Evolutionary conservation across 2,797 vertebrate species (phyloP), one percentile per base, ranked within the genome.

Genomic region (Streptopelia turtur): DNA sequence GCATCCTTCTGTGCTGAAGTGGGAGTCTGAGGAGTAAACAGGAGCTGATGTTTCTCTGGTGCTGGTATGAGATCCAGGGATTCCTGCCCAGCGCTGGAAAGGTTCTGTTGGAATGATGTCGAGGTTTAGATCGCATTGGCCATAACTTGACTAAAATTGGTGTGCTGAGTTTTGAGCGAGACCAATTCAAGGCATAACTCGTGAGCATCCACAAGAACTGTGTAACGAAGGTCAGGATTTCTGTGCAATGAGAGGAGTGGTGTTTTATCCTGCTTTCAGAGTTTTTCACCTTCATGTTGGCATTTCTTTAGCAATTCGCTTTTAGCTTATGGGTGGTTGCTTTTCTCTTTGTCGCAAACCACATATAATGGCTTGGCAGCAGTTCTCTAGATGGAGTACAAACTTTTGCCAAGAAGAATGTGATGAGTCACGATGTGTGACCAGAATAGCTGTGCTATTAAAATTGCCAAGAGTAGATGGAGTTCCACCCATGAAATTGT

Each of bases 341-440:
- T 68, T 71, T 93, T 94, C 74, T 88, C 10, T 93, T 57, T 55
- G 43, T 85, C 50, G 53, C 35, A 76, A 56, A 82, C 47, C 20
- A 39, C n/a, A 15, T 39, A 25, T 18, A 85, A 78, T 52, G 0
- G 4, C 57, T 77, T 85, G 71, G 64, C 65, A 89, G 56, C 45
- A 41, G 69, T 83, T 91, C 65, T 65, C 6, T 75, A 59, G 65
- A 53, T 64, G 69, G 53, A 91, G 35, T 45, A 55, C 15, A n/a
- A 47, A 25, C 37, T 78, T 92, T 88, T 92, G 82, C 84, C 59
- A 52, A 74, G 61, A 96, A 75, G 79, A 91, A 89, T 30, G 52
- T 81, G 84, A 49, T 86, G 90, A 95, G 53, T 87, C 72, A 63
- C 47, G 49, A 75, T 41, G 72, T 78, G 76, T 95, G 84, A 86